Base-by-base conservation (phyloP, 2,888 invertebrate genomes). In the Allolobophora icterica region DNA sequence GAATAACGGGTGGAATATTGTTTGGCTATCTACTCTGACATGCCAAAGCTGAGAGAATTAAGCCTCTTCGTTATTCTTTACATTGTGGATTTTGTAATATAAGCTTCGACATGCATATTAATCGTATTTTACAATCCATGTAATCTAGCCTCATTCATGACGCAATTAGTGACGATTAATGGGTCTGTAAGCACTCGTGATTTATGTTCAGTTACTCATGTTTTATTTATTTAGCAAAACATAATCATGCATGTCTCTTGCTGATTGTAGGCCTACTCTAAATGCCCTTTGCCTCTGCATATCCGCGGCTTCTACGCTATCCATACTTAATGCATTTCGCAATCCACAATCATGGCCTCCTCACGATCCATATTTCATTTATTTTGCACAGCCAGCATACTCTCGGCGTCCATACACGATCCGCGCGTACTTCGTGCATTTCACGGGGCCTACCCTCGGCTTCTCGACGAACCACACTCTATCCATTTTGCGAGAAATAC, bases 401-500 rank as follows among this genome's bases (percentile, higher is more conserved):
- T 71, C 71, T 30, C 71, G 71, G 71, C 71, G 71, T 71, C 71
- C n/a, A n/a, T 71, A 71, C 71, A 52, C 19, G 52, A 52, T 52
- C 52, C 4, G 52, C 24, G 71, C 71, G n/a, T 71, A 71, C 71
- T 71, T 71, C 11, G 71, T n/a, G 71, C 71, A 71, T 71, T 71
- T 71, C 71, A 71, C 71, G 71, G n/a, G 13, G 71, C n/a, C 71
- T 71, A 71, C 71, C n/a, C 71, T 71, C 71, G 30, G n/a, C 71
- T 71, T 71, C 11, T 71, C 71, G 71, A 71, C 71, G 71, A 71
- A n/a, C 71, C n/a, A 71, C 71, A 71, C 71, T 71, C n/a, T 71
- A 71, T 71, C 71, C 71, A 71, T 71, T 71, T 71, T 71, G 71
- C 71, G 71, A n/a, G 71, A n/a, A 71, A 71, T 71, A n/a, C 71